Evolutionary conservation across 2,797 vertebrate species (phyloP).

Genomic region (Bradypus variegatus): DNA sequence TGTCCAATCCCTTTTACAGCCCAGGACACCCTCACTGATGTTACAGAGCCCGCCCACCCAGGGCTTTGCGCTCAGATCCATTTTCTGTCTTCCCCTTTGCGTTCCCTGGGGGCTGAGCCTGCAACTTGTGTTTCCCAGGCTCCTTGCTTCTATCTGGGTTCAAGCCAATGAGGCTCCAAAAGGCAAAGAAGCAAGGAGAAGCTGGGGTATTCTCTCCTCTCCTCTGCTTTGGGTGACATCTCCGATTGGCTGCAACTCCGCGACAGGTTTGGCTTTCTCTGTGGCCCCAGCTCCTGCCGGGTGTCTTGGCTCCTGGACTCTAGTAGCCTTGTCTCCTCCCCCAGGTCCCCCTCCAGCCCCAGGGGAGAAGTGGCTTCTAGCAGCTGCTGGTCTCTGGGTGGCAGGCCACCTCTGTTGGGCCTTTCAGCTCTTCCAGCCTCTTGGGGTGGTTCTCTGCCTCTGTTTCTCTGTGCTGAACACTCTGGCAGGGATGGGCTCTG

Average conservation of each 20-base stretch:
- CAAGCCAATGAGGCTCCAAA: rapidly evolving
- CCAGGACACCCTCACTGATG: rapidly evolving
- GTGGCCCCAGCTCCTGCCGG: neutral
- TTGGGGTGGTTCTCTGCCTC: rapidly evolving
- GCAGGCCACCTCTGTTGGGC: neutral
- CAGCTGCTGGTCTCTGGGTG: neutral
- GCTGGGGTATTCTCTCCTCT: rapidly evolving
- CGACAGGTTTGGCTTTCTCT: neutral
- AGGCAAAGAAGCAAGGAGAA: neutral
- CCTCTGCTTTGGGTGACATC: neutral
- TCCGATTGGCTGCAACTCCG: neutral
- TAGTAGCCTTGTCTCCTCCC: neutral
- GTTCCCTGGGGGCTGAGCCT: neutral
- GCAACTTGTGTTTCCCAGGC: neutral
- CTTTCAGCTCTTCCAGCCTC: rapidly evolving
- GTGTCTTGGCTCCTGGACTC: neutral
- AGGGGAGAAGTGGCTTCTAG: neutral
- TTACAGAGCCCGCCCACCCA: rapidly evolving
- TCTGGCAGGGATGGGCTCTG: neutral
- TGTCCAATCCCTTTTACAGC: rapidly evolving
- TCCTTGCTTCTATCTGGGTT: no score
- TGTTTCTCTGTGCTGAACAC: neutral
- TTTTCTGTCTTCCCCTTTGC: neutral
- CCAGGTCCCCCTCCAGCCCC: neutral
- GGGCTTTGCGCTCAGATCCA: neutral